Base-by-base conservation (phyloP, 2,113 vertebrate genomes). In the Amphiprion ocellaris region DNA sequence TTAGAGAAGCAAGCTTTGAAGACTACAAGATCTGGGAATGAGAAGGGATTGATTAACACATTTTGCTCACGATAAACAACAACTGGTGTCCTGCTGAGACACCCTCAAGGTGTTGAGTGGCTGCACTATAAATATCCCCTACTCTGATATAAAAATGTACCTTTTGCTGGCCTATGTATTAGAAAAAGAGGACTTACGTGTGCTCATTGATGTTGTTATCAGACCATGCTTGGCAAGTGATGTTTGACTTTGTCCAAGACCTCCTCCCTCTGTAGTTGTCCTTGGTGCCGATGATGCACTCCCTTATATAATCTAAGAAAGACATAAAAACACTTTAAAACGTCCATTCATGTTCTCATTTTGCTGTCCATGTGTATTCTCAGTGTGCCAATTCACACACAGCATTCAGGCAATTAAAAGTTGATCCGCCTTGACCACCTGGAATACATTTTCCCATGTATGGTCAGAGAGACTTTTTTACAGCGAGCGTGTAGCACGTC, bases 201-300 rank as follows among this genome's bases (percentile, higher is more conserved):
- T 99, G 98, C 64, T 98, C 97, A 16, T 99, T 97, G 81, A 98
- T 98, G 84, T 96, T 96, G 91, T 96, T 97, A 71, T 97, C 97
- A 88, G 94, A 95, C 98, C 98, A 99, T 11, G 96, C 94, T 85
- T 99, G 98, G 89, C 98, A 99, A 53, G 94, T 95, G 75, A 97
- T 96, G 83, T 97, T 98, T 54, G 95, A 97, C 93, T 94, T 98
- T 1, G 97, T 99, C 89, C 97, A 93, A 46, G 96, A 96, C 70
- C 95, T 94, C 0, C 94, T 96, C 76, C 98, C 98, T 90, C 96
- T 97, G 87, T 99, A 99, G 87, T 94, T 96, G 81, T 96, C 94
- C 79, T 97, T 97, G 93, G 96, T 96, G 77, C 96, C 96, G 1
- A 95, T 90, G 65, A 98, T 97, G 87, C 98, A 99, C 77, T 99